Conservation (phyloP, 1,140 invertebrate species). For the Campodea augens region DNA sequence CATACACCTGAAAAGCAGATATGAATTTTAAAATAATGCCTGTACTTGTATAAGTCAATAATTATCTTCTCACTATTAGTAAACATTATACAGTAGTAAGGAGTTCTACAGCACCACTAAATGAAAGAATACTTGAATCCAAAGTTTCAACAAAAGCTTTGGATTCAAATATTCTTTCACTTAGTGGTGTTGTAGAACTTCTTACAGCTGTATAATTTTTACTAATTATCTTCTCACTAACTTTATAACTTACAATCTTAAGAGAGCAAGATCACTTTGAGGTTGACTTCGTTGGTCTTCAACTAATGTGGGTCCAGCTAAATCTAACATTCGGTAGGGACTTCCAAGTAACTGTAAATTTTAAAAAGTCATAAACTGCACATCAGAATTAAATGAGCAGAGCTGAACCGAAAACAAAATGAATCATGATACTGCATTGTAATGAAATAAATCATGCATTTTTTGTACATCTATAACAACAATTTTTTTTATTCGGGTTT, state of each 20-base stretch:
- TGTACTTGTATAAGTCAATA: too few relatives aligned
- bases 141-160: too few relatives aligned
- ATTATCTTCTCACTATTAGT: too few relatives aligned
- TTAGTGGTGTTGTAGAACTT: too few relatives aligned
- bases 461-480: too few relatives aligned
- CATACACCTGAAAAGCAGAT: constrained; percentile 45
- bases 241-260: constrained; percentile 53
- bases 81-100: too few relatives aligned
- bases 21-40: neutral
- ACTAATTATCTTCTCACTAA: neutral
- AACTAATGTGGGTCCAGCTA: constrained; percentile 42
- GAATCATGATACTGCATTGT: neutral
- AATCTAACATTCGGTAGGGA: constrained; percentile 46
- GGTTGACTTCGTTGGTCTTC: constrained; percentile 53
- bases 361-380: neutral
- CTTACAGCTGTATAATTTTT: too few relatives aligned
- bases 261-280: constrained; percentile 66
- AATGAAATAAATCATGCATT: neutral
- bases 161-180: too few relatives aligned
- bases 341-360: constrained; percentile 36
- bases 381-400: neutral
- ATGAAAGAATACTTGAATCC: too few relatives aligned
- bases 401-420: neutral
- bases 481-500: too few relatives aligned
- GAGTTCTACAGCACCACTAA: too few relatives aligned